phyloP scores from a whole-genome alignment of 37 sponge, comb jelly and placozoan species.

The Tethya wilhelma region DNA sequence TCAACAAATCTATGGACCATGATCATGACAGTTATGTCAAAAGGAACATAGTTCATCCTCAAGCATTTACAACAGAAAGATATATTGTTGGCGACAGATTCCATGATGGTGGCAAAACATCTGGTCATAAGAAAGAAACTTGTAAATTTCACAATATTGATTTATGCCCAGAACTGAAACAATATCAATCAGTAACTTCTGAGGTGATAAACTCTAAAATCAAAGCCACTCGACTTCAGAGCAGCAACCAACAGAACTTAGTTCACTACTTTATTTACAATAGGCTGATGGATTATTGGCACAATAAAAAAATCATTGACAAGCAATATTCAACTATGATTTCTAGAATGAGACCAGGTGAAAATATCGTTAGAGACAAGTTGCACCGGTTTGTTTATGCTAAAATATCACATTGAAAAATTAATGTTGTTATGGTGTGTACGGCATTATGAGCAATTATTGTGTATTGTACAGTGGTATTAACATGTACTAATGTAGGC shows the following conservation, averaged over 20 bases:
- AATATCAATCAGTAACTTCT: slow-evolving; percentile 19
- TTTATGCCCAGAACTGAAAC: slow-evolving; percentile 3
- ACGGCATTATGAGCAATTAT: no score
- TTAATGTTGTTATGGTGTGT: no score
- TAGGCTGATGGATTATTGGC: slow-evolving; percentile 17
- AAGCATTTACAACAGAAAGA: not conserved
- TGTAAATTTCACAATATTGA: slow-evolving; percentile 10
- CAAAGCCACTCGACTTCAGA: slow-evolving; percentile 8
- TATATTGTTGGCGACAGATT: slow-evolving; percentile 21
- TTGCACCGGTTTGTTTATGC: slow-evolving; percentile 25
- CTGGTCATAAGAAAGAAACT: slow-evolving; percentile 7
- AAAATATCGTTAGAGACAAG: slow-evolving; percentile 7
- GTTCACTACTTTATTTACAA: slow-evolving; percentile 13
- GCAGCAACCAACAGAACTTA: slow-evolving; percentile 16
- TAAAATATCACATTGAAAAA: no score
- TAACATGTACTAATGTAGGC: no score
- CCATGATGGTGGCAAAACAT: slow-evolving; percentile 9
- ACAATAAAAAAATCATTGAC: slow-evolving; percentile 1
- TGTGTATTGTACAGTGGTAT: no score
- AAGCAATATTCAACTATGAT: not conserved
- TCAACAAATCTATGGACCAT: not conserved
- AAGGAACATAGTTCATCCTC: not conserved
- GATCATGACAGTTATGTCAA: not conserved
- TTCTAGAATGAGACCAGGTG: not conserved
- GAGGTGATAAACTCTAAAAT: slow-evolving; percentile 33